phyloP scores from a whole-genome alignment of 2,888 invertebrate genomes.

The Apomyelois bistriatella region DNA sequence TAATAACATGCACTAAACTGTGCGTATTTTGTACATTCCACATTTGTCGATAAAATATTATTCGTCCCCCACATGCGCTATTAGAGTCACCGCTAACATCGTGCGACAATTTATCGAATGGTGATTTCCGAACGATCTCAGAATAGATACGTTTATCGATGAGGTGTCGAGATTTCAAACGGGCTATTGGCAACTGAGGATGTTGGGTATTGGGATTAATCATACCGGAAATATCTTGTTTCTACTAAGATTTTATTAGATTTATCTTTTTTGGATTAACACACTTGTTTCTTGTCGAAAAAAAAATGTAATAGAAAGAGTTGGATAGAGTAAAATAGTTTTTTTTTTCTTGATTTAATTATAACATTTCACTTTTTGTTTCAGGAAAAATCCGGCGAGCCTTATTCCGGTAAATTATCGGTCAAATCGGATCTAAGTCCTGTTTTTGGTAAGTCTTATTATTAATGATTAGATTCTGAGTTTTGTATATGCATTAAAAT shows the following conservation, averaged over 20 bases:
- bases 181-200: slow-evolving; percentile 53
- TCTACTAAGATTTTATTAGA: background rate
- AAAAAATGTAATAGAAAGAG: too few relatives aligned
- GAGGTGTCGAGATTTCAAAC: slow-evolving; percentile 58
- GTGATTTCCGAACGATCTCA: background rate
- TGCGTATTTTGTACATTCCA: too few relatives aligned
- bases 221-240: slow-evolving; percentile 48
- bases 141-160: slow-evolving; percentile 35
- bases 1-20: too few relatives aligned
- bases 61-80: too few relatives aligned
- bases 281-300: too few relatives aligned
- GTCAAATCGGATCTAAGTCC: slow-evolving; percentile 92
- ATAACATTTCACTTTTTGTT: slow-evolving; percentile 54
- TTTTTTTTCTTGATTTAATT: too few relatives aligned
- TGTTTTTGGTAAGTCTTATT: slow-evolving; percentile 88
- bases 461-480: too few relatives aligned
- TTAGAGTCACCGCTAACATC: too few relatives aligned
- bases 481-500: too few relatives aligned
- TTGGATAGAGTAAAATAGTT: too few relatives aligned
- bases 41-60: too few relatives aligned
- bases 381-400: slow-evolving; percentile 91
- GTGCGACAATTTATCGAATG: too few relatives aligned
- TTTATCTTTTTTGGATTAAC: background rate
- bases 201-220: slow-evolving; percentile 51
- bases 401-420: slow-evolving; percentile 87